Percentiles rank a stretch among this genome's conserved stretches.
Evolutionary conservation across 2,113 vertebrate species (phyloP).

Genomic region (Periophthalmodon schlosseri): DNA sequence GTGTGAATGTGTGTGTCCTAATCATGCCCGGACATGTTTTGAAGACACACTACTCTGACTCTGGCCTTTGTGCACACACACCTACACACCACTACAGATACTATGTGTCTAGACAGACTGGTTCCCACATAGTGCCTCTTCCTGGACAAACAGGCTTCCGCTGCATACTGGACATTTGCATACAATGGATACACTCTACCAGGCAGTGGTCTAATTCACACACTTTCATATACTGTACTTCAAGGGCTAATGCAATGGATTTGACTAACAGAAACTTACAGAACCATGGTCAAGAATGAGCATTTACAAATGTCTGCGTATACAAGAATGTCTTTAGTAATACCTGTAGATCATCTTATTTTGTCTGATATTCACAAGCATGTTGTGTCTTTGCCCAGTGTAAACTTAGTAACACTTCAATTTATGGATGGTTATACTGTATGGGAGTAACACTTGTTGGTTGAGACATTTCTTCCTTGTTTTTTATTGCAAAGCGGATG

Average conservation of each 20-base stretch:
- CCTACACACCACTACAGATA: slow-evolving; percentile 32
- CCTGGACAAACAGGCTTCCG: slow-evolving; percentile 66
- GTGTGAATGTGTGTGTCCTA: not conserved
- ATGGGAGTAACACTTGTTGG: not conserved
- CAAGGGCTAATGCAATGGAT: slow-evolving; percentile 20
- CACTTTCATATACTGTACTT: slow-evolving; percentile 13
- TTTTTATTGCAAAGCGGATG: slow-evolving; percentile 44
- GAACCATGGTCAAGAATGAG: not conserved
- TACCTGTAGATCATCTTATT: too few species aligned
- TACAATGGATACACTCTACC: slow-evolving; percentile 65
- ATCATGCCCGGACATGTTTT: slow-evolving; percentile 54
- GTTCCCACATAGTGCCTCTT: slow-evolving; percentile 72
- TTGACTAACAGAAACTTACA: not conserved
- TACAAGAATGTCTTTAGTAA: too few species aligned
- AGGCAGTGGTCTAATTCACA: slow-evolving; percentile 47
- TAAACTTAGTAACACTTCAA: too few species aligned
- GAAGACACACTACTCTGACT: slow-evolving; percentile 27
- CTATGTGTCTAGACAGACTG: slow-evolving; percentile 68
- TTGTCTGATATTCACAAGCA: too few species aligned
- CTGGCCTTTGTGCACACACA: slow-evolving; percentile 26
- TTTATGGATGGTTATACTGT: too few species aligned
- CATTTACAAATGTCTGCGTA: not conserved
- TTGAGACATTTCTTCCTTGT: slow-evolving; percentile 58
- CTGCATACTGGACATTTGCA: slow-evolving; percentile 64
- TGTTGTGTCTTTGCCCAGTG: not conserved